Percentiles rank a stretch among this genome's conserved stretches.
Evolutionary conservation across 2,797 vertebrate genomes (phyloP).

Genomic region (Balearica regulorum): DNA sequence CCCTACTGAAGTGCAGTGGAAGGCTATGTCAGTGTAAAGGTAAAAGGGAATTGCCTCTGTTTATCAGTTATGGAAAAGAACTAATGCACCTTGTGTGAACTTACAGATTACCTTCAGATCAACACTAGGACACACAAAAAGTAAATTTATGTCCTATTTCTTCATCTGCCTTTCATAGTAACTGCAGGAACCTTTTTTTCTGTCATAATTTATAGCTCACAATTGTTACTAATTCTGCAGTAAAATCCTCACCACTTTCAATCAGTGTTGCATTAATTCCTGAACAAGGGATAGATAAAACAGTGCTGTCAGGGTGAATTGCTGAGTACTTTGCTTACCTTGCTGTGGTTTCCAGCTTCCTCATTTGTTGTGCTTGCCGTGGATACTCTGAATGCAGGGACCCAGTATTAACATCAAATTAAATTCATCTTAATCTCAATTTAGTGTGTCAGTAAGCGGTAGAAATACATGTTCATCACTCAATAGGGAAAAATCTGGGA

Average conservation of each 20-base stretch:
- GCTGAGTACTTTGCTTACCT: neutral
- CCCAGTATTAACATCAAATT: neutral
- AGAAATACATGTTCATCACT: neutral
- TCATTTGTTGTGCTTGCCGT: fast-evolving
- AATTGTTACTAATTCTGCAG: neutral
- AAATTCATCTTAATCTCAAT: neutral
- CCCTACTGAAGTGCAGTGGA: neutral
- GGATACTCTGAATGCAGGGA: neutral
- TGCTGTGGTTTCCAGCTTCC: neutral
- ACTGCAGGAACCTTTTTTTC: neutral
- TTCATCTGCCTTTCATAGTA: neutral
- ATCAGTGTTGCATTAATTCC: neutral
- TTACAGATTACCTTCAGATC: neutral
- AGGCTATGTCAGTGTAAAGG: neutral
- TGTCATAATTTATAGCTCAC: neutral
- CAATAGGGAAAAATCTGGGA: neutral
- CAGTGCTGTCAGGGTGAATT: neutral
- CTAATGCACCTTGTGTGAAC: neutral
- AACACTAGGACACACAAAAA: neutral
- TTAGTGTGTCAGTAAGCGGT: neutral
- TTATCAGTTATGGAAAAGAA: neutral
- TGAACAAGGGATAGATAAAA: neutral
- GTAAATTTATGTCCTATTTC: neutral
- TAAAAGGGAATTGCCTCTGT: neutral
- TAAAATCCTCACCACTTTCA: neutral